Percentiles rank a stretch among this genome's conserved stretches.
Conservation (phyloP, 2,113 vertebrate genomes). For the Ceuthmochares aereus region DNA sequence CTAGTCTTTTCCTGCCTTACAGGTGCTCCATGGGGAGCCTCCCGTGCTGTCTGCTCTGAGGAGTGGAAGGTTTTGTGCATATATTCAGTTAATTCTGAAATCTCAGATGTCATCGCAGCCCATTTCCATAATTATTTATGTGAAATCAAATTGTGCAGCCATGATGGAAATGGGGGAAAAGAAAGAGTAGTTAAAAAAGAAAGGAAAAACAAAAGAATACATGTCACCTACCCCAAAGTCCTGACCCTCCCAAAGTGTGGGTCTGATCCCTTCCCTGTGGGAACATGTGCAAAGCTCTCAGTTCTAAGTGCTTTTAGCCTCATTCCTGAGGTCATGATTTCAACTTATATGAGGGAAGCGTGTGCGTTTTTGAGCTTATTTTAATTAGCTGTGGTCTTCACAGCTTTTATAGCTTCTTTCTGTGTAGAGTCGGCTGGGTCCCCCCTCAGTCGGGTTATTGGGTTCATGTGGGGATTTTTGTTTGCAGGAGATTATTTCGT, state of each 20-base stretch:
- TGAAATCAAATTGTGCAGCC: background rate
- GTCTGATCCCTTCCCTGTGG: background rate
- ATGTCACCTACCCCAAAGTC: accelerated
- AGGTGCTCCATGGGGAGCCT: background rate
- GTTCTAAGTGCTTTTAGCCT: background rate
- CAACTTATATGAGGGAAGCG: background rate
- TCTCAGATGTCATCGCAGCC: conserved; percentile 24
- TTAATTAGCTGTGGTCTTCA: background rate
- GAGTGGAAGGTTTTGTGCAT: conserved; percentile 20
- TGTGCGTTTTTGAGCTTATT: background rate
- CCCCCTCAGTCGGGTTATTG: background rate
- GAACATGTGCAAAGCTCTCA: background rate
- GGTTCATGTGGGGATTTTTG: background rate
- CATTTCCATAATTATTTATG: conserved; percentile 39
- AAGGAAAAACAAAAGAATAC: background rate
- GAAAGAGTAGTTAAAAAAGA: background rate
- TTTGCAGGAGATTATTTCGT: background rate
- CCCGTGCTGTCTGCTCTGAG: background rate
- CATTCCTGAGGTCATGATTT: background rate
- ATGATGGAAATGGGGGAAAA: background rate
- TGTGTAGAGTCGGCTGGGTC: background rate
- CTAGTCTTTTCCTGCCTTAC: background rate
- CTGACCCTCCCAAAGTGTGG: background rate
- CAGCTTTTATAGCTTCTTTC: background rate
- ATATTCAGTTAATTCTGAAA: conserved; percentile 40